Evolutionary conservation across 2,797 vertebrate genomes (phyloP).

Genomic region (Oryzias sinensis): DNA sequence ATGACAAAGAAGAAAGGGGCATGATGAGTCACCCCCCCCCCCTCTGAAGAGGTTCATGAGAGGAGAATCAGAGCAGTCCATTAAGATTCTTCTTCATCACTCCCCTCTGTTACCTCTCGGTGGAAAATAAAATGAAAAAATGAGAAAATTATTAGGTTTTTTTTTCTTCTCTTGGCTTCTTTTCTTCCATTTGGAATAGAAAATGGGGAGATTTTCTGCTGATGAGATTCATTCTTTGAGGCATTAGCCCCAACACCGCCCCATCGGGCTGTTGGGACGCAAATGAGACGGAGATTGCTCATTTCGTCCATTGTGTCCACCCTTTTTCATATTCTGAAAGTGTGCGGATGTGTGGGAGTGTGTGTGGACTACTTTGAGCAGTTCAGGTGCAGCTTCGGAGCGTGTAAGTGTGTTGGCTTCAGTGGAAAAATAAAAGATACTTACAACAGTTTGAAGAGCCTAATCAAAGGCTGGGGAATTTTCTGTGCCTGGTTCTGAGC

Average conservation of each 20-base stretch:
- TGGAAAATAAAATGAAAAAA: constrained; percentile 46
- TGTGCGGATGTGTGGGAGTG: neutral
- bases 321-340: neutral
- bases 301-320: constrained; percentile 35
- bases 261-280: constrained; percentile 38
- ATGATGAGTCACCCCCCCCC: constrained; percentile 39
- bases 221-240: constrained; percentile 58
- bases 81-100: constrained; percentile 48
- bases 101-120: constrained; percentile 34
- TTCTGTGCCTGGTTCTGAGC: constrained; percentile 51
- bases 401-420: constrained; percentile 39
- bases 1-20: constrained; percentile 31
- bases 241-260: constrained; percentile 42
- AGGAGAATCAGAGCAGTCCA: constrained; percentile 33
- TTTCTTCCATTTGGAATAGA: constrained; percentile 43
- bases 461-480: constrained; percentile 65
- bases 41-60: constrained; percentile 13
- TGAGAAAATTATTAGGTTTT: constrained; percentile 49
- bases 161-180: constrained; percentile 14
- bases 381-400: constrained; percentile 34
- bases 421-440: constrained; percentile 23
- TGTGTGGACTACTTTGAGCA: constrained; percentile 9
- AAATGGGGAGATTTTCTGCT: constrained; percentile 46
- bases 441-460: constrained; percentile 58
- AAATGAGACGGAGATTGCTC: constrained; percentile 41